These are phyloP conservation scores for Seira ritae DNA, from an alignment of 2,888 invertebrate species.

Conservation along the genomic window DNA sequence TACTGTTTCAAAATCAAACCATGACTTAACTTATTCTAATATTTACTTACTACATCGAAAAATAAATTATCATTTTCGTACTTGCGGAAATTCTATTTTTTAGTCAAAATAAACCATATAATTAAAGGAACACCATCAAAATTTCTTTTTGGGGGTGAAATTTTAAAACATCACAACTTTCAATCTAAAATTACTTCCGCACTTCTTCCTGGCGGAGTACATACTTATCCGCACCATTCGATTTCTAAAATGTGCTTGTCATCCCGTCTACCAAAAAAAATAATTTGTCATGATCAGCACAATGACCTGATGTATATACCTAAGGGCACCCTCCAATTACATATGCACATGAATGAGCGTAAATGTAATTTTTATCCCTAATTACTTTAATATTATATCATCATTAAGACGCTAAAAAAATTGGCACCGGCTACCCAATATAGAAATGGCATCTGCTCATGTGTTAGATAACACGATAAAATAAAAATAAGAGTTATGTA, in stretches of 20 bases:
- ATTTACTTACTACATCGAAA: too few species aligned
- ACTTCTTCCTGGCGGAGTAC: neutral
- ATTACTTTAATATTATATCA: conserved; percentile 20
- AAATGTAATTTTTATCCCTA: conserved; percentile 41
- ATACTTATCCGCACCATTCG: neutral
- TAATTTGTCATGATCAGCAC: too few species aligned
- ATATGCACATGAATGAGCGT: conserved; percentile 7
- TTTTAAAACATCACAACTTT: neutral
- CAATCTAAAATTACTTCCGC: neutral
- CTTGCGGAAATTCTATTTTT: too few species aligned
- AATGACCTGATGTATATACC: conserved; percentile 29
- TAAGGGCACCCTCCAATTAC: too few species aligned
- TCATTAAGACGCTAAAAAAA: conserved; percentile 8
- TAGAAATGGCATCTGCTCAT: too few species aligned
- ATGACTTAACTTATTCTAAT: too few species aligned
- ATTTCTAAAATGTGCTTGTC: neutral
- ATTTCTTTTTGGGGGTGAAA: neutral
- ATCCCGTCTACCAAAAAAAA: too few species aligned
- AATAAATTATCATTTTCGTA: neutral
- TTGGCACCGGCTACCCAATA: conserved; percentile 6
- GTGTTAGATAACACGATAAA: too few species aligned
- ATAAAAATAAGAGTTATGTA: too few species aligned
- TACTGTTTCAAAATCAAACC: too few species aligned
- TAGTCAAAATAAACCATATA: neutral
- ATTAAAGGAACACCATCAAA: neutral